A percentile compares a stretch with the other conserved stretches of the same genome.
phyloP scores from a whole-genome alignment of 2,888 invertebrate genomes.

The Sinodicranocentrus sp. region DNA sequence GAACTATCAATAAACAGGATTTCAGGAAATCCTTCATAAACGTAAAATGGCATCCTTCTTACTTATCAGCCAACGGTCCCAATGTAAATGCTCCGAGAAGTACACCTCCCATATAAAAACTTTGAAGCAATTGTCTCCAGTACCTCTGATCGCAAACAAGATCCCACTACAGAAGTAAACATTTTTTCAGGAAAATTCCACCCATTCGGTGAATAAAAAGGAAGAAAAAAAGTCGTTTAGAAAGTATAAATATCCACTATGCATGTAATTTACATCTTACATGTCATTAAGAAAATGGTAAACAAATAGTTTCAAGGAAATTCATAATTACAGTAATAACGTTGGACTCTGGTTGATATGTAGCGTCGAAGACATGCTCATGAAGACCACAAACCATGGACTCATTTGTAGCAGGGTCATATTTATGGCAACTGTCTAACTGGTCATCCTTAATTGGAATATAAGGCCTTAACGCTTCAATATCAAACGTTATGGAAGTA shows the following conservation, averaged over 20 bases:
- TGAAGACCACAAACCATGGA: slow-evolving; percentile 78
- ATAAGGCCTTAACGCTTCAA: slow-evolving; percentile 77
- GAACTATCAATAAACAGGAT: slow-evolving; percentile 1
- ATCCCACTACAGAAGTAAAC: slow-evolving; percentile 82
- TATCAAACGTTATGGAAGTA: slow-evolving; percentile 42
- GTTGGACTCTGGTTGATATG: slow-evolving; percentile 86
- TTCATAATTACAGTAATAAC: slow-evolving; percentile 81
- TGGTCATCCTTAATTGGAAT: slow-evolving; percentile 83
- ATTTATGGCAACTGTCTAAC: slow-evolving; percentile 83
- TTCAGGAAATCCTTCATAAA: too few species aligned
- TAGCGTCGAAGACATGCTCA: slow-evolving; percentile 85
- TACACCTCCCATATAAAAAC: slow-evolving; percentile 87
- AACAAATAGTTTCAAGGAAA: not conserved
- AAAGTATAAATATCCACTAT: too few species aligned
- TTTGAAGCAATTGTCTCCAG: slow-evolving; percentile 89
- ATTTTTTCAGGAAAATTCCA: too few species aligned
- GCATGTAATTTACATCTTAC: too few species aligned
- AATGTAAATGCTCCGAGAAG: slow-evolving; percentile 88
- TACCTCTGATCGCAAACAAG: slow-evolving; percentile 89
- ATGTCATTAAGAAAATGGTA: too few species aligned
- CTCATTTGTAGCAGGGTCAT: slow-evolving; percentile 37
- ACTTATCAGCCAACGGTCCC: slow-evolving; percentile 88
- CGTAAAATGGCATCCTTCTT: slow-evolving; percentile 70
- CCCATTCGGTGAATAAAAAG: too few species aligned
- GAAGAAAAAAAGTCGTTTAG: too few species aligned